Evolutionary conservation across 2,113 vertebrate species (phyloP), one percentile per base, ranked within the genome.

Genomic region (Anolis sagrei): DNA sequence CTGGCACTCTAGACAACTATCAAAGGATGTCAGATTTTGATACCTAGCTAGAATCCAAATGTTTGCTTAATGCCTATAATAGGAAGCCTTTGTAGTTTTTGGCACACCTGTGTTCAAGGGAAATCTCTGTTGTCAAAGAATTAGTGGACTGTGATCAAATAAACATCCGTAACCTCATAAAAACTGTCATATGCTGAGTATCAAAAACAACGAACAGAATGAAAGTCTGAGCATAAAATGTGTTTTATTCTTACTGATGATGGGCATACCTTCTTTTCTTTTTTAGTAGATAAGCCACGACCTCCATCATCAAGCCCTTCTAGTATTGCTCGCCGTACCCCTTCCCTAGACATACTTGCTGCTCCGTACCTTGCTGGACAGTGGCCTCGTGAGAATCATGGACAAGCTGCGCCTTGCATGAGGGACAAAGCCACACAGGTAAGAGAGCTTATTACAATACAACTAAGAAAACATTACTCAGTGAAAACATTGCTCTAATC

Each of bases 391-490:
- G 98, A 99, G 93, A 97, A 95, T 91, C 98, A 98, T 7, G 95
- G 96, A 13, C 97, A 97, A 72, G 97, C 96, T 90, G 93, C 96
- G 87, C 97, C 98, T 83, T 99, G 97, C 95, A 99, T 99, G 99
- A 97, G 97, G 94, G 99, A 99, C 97, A 98, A 99, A 94, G 97
- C 98, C 44, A 99, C 99, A 7, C 99, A 99, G 97, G 99, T 99
- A 95, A 92, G 96, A 82, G 6, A 54, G 32, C 8, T 81, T n/a
- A 29, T 87, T 83, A 84, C 25, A n/a, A 32, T 70, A 25, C 69
- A 36, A 16, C n/a, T 49, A 51, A 7, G 48, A 32, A 27, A 51
- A 54, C 19, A 7, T 32, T 78, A 4, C 49, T 49, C 54, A 54
- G 6, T 4, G 68, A 68, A 69, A 32, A 4, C 72, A 13, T 13